A percentile compares a stretch with the other conserved stretches of the same genome.
Conservation (phyloP, 1,140 invertebrate genomes). For the Goniozus legneri region DNA sequence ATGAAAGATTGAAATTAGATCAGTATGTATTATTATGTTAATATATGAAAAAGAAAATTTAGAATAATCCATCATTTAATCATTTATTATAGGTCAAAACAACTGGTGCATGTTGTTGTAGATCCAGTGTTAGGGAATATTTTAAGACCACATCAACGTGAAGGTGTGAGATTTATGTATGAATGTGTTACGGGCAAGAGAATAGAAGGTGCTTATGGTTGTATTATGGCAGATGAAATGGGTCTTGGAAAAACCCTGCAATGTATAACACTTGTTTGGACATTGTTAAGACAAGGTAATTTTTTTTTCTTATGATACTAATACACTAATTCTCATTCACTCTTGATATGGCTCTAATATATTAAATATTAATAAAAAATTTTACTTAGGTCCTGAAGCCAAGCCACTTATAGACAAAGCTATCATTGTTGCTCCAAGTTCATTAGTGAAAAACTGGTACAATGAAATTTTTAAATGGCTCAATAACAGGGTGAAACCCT, state of each 20-base stretch:
- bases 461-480: constrained; percentile 99
- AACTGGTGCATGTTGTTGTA: constrained; percentile 59
- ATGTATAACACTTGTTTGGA: constrained; percentile 97
- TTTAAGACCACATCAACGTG: constrained; percentile 95
- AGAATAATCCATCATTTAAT: constrained; percentile 17
- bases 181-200: constrained; percentile 94
- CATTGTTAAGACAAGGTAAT: constrained; percentile 75
- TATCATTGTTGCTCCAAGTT: constrained; percentile 95
- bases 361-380: constrained; percentile 6
- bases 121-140: constrained; percentile 89
- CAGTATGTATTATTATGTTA: constrained; percentile 48
- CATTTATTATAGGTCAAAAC: constrained; percentile 35
- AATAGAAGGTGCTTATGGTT: constrained; percentile 86
- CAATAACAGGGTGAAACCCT: constrained; percentile 71
- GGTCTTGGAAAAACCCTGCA: constrained; percentile 95
- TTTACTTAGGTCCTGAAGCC: constrained; percentile 62
- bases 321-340: constrained; percentile 5
- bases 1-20: constrained; percentile 79
- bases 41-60: constrained; percentile 5
- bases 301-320: neutral
- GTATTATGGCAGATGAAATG: constrained; percentile 99
- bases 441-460: constrained; percentile 98
- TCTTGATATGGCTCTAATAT: too few species aligned
- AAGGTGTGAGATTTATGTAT: constrained; percentile 99
- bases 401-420: constrained; percentile 88